Conservation (phyloP, 92 coral and sea anemone genomes). For the Umimayanthus kanabou region DNA sequence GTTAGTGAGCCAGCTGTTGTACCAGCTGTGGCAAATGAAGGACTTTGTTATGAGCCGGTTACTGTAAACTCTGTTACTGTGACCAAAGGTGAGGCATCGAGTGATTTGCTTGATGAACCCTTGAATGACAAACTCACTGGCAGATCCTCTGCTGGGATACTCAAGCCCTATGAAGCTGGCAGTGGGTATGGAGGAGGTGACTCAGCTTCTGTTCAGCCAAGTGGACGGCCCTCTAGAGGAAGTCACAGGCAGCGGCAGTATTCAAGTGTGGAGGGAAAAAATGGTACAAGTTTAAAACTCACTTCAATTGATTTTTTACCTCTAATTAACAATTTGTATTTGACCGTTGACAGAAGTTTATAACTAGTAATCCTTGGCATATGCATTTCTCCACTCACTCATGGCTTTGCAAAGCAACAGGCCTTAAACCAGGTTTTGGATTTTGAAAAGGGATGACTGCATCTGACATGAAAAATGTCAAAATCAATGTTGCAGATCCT, state of each 20-base stretch:
- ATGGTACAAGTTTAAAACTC: constrained; percentile 1
- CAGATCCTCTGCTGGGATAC: constrained; percentile 59
- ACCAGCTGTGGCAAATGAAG: not conserved
- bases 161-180: constrained; percentile 76
- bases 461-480: too few species aligned
- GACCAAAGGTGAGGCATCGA: constrained; percentile 38
- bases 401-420: too few species aligned
- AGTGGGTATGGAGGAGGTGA: constrained; percentile 87
- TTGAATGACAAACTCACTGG: not conserved
- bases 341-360: not conserved
- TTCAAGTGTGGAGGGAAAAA: constrained; percentile 4
- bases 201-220: constrained; percentile 48
- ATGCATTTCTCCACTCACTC: not conserved
- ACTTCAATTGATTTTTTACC: too few species aligned
- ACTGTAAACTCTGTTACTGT: not conserved
- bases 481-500: too few species aligned
- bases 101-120: not conserved
- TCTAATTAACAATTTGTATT: not conserved
- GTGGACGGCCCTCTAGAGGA: constrained; percentile 45
- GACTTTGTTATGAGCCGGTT: constrained; percentile 20
- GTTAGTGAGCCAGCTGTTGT: constrained; percentile 2
- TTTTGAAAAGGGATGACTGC: too few species aligned
- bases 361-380: too few species aligned
- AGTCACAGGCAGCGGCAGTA: constrained; percentile 27
- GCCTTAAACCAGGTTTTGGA: too few species aligned